phyloP scores from a whole-genome alignment of 2,113 vertebrate genomes.

The Telmatochromis sp. region DNA sequence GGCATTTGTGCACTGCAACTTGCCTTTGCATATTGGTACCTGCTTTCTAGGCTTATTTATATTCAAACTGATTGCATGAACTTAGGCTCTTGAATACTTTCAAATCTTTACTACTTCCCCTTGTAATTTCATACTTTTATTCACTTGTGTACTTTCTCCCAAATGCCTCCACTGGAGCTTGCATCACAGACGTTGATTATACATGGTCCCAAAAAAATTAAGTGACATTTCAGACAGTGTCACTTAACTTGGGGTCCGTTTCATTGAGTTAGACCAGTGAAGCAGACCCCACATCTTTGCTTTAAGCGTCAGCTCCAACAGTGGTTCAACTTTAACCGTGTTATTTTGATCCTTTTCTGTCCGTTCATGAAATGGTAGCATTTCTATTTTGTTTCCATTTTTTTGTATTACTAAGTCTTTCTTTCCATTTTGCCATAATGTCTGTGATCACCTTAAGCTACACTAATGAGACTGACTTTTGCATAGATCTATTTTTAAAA shows the following conservation, averaged over 20 bases:
- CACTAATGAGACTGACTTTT: slow-evolving; percentile 73
- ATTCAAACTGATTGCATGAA: slow-evolving; percentile 49
- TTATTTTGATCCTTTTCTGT: slow-evolving; percentile 1
- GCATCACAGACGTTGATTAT: neutral
- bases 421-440: slow-evolving; percentile 56
- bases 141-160: slow-evolving; percentile 41
- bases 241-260: neutral
- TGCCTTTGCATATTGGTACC: slow-evolving; percentile 52
- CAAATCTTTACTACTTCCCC: neutral
- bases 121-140: slow-evolving; percentile 66
- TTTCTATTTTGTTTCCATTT: neutral
- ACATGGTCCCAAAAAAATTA: neutral
- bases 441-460: slow-evolving; percentile 72
- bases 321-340: neutral
- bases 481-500: slow-evolving; percentile 69
- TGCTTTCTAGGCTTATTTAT: slow-evolving; percentile 59
- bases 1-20: slow-evolving; percentile 41
- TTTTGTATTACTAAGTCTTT: slow-evolving; percentile 8
- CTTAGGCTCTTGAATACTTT: slow-evolving; percentile 32
- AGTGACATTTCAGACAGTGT: neutral
- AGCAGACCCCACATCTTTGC: neutral
- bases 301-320: slow-evolving; percentile 28
- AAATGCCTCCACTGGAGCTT: slow-evolving; percentile 9
- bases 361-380: slow-evolving; percentile 45
- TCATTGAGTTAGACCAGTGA: neutral